Base-by-base conservation (phyloP, 2,113 vertebrate genomes). In the Anarrhichthys ocellatus region DNA sequence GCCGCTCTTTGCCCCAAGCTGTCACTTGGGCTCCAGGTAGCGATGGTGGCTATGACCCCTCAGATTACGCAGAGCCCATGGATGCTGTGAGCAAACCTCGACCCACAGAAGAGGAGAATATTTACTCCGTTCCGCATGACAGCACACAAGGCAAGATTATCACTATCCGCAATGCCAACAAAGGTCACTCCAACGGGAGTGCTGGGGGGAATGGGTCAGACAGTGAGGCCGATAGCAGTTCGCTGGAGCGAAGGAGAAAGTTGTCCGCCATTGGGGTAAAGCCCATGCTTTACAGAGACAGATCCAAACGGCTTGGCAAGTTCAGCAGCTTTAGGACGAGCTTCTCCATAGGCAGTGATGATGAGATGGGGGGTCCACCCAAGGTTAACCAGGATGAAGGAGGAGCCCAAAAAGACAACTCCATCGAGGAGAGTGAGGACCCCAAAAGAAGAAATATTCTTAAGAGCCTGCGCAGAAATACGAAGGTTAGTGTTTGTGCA, bases 61-160 rank as follows among this genome's bases (percentile, higher is more conserved):
- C 98, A 0, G 98, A 99, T 77, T 99, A 99, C 0, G 98, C 97
- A 0, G 98, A 99, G 58, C 98, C 98, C 0, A 96, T 98, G 94
- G 98, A 99, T 27, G 97, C 98, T 0, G 97, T 99, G 81, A 96
- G 93, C 20, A 98, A 97, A 78, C 97, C 96, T 0, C 92, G 97
- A 11, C 95, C 91, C 0, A 96, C 96, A 42, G 98, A 98, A 81
- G 98, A 99, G 76, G 98, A 99, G 87, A 98, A 95, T 87, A 99
- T 99, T 78, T 99, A 99, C 90, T 98, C 98, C 0, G 98, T 99
- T 52, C 98, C 98, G 0, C 97, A 99, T 0, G 98, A 99, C 93
- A 99, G 97, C 94, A 99, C 97, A 42, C 98, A 99, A 72, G 98
- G 98, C 71, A 99, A 99, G 84, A 99, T 99, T 84, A 99, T 99